Evolutionary conservation across 2,797 vertebrate species (phyloP).

Genomic region (Hafferia zeledoni): DNA sequence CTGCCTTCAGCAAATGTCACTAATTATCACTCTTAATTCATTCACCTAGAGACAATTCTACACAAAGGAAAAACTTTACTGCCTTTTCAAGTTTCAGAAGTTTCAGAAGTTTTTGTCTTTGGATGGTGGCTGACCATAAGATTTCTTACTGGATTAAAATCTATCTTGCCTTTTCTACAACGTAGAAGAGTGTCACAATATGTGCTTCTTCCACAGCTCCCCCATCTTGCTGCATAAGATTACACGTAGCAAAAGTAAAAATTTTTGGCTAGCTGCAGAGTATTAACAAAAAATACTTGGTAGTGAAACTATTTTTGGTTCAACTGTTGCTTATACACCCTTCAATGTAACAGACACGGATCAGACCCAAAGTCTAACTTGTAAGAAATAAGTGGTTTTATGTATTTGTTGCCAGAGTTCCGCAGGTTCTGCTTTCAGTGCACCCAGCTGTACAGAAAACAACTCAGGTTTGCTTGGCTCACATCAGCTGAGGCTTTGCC

Average conservation of each 20-base stretch:
- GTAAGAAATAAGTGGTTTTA: not conserved
- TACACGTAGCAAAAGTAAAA: not conserved
- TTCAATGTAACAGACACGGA: not conserved
- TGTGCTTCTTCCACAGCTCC: not conserved
- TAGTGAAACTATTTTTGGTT: slow-evolving; percentile 5
- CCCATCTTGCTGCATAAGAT: not conserved
- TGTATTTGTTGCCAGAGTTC: not conserved
- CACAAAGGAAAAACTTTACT: not conserved
- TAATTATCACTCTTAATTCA: not conserved
- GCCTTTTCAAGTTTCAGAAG: slow-evolving; percentile 12
- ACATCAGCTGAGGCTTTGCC: not conserved
- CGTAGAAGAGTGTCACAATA: not conserved
- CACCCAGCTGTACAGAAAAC: not conserved
- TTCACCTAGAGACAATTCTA: not conserved
- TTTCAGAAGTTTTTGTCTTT: not conserved
- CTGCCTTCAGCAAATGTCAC: not conserved
- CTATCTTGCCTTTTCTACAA: not conserved
- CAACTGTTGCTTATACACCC: not conserved
- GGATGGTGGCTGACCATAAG: not conserved
- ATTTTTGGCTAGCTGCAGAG: not conserved
- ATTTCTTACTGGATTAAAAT: not conserved
- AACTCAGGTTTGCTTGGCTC: slow-evolving; percentile 3
- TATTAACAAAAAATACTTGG: not conserved
- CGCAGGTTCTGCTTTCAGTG: slow-evolving; percentile 7
- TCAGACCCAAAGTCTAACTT: not conserved